Percentiles rank a stretch among this genome's conserved stretches.
These are phyloP conservation scores for Sibirionetta formosa DNA, from an alignment of 2,797 vertebrate species.

Conservation along the genomic window DNA sequence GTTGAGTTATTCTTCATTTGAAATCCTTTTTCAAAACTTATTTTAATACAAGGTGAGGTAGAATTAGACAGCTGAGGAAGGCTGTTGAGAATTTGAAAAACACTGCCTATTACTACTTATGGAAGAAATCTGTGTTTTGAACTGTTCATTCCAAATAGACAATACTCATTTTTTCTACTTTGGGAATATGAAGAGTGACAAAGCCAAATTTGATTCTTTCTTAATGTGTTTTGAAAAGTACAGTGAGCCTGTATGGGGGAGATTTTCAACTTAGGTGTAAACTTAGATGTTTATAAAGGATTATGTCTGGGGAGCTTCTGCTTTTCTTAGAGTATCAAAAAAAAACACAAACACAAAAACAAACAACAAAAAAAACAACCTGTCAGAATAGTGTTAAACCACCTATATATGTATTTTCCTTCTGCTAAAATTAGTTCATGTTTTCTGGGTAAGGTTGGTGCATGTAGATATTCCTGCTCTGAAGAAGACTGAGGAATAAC, in stretches of 20 bases:
- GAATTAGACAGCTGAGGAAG: not conserved
- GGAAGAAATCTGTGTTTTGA: not conserved
- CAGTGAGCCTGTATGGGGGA: not conserved
- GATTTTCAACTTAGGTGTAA: too few species aligned
- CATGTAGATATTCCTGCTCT: not conserved
- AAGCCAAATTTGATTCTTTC: not conserved
- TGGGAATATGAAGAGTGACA: not conserved
- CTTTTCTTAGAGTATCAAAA: not conserved
- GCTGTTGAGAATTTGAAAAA: not conserved
- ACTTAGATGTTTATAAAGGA: not conserved
- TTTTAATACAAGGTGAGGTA: not conserved
- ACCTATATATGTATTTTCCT: not conserved
- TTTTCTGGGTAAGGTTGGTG: not conserved
- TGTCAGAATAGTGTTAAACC: not conserved
- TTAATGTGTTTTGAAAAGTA: not conserved
- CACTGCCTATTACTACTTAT: not conserved
- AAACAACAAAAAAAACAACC: not conserved
- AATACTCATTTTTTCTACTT: not conserved
- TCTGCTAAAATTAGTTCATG: not conserved
- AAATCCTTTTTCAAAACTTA: not conserved
- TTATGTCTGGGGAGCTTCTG: not conserved
- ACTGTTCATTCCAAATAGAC: not conserved
- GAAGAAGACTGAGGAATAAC: not conserved
- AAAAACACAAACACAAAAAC: not conserved
- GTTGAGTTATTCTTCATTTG: not conserved